phyloP scores from a whole-genome alignment of 2,797 vertebrate genomes.

The Geotria australis region DNA sequence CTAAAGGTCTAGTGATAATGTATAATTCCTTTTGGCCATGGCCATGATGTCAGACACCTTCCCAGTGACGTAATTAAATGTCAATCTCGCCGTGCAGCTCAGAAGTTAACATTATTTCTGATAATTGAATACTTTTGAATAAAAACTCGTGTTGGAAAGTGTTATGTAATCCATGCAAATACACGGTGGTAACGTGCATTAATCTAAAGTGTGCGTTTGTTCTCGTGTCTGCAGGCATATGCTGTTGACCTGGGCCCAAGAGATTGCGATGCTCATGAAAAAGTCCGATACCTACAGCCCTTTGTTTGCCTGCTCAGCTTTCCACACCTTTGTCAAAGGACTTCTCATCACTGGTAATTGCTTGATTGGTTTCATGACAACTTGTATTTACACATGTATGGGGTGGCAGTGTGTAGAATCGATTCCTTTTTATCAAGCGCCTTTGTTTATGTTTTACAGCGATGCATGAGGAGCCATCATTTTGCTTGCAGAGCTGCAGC shows the following conservation, averaged over 20 bases:
- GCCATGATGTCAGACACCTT: no score
- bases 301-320: constrained; percentile 64
- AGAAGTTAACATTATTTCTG: no score
- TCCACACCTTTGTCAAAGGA: constrained; percentile 78
- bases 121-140: no score
- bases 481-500: constrained; percentile 65
- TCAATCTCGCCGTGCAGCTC: no score
- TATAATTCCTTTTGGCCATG: no score
- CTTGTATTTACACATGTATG: neutral
- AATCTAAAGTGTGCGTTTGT: constrained; percentile 1
- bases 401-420: neutral
- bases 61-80: no score
- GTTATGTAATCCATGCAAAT: neutral
- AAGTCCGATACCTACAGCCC: constrained; percentile 73
- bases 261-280: constrained; percentile 68
- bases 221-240: constrained; percentile 28
- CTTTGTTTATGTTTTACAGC: constrained; percentile 12
- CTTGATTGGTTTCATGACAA: rapidly evolving
- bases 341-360: constrained; percentile 58
- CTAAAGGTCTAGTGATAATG: no score
- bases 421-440: neutral
- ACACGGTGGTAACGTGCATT: neutral
- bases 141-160: no score
- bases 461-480: constrained; percentile 46
- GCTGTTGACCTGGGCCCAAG: constrained; percentile 75